phyloP scores from a whole-genome alignment of 2,113 vertebrate species.

The Trachemys scripta region DNA sequence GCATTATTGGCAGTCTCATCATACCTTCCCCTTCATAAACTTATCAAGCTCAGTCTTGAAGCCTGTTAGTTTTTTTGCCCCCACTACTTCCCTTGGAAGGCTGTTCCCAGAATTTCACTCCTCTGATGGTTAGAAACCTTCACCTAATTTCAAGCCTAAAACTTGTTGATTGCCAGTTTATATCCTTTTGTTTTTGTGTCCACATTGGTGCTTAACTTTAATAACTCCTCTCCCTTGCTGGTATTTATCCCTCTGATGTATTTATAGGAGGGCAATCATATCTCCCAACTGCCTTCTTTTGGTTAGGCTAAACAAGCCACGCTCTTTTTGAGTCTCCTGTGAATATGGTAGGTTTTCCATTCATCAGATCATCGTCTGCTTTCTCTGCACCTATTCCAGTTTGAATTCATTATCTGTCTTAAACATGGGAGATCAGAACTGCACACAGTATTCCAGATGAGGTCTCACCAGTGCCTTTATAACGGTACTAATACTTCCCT shows the following conservation, averaged over 20 bases:
- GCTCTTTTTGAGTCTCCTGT: neutral
- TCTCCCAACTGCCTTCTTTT: neutral
- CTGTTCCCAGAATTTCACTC: neutral
- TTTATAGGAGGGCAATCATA: neutral
- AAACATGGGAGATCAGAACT: neutral
- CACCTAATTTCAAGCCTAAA: neutral
- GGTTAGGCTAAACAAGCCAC: neutral
- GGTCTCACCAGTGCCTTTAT: neutral
- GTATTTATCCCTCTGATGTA: neutral
- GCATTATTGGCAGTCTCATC: neutral
- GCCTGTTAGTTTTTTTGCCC: neutral
- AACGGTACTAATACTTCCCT: neutral
- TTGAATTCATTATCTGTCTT: neutral
- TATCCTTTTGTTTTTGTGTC: too few relatives aligned
- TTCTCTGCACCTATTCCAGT: neutral
- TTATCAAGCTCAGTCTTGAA: neutral
- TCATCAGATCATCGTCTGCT: neutral
- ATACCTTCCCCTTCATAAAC: neutral
- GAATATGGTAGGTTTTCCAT: neutral
- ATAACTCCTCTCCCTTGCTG: too few relatives aligned
- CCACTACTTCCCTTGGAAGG: neutral
- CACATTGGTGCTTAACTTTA: too few relatives aligned
- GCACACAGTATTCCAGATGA: neutral
- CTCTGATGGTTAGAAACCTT: neutral
- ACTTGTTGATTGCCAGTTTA: neutral